phyloP scores from a whole-genome alignment of 2,888 invertebrate species.

The Eledona agricola region DNA sequence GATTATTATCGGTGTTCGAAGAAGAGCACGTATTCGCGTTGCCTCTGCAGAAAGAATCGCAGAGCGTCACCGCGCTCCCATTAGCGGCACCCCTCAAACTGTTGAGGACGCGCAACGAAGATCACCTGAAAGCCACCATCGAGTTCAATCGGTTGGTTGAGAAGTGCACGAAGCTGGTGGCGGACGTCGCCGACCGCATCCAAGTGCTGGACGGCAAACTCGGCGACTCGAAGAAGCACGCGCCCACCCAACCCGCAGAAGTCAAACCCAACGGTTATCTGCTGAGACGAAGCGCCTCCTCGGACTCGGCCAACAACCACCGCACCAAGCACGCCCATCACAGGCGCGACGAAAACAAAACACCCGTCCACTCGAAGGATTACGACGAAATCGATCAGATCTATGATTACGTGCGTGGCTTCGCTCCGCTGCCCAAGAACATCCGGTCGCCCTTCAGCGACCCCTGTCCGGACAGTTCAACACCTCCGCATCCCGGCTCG shows the following conservation, averaged over 20 bases:
- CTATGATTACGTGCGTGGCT: slow-evolving; percentile 93
- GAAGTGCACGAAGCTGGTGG: slow-evolving; percentile 76
- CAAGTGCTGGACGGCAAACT: slow-evolving; percentile 82
- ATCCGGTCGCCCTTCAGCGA: slow-evolving; percentile 72
- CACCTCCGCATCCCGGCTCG: slow-evolving; percentile 52
- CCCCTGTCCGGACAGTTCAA: slow-evolving; percentile 62
- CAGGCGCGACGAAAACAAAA: slow-evolving; percentile 69
- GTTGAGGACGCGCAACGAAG: slow-evolving; percentile 83
- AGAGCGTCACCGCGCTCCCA: slow-evolving; percentile 82
- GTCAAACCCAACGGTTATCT: slow-evolving; percentile 73
- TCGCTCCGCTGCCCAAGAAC: slow-evolving; percentile 88
- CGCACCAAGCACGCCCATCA: slow-evolving; percentile 64
- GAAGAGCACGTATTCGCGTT: slow-evolving; percentile 87
- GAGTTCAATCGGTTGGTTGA: slow-evolving; percentile 83
- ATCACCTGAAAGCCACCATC: slow-evolving; percentile 71
- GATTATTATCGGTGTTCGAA: slow-evolving; percentile 84
- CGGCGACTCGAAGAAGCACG: slow-evolving; percentile 67
- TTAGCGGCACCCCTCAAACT: slow-evolving; percentile 87
- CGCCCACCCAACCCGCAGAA: slow-evolving; percentile 61
- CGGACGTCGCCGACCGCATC: slow-evolving; percentile 81
- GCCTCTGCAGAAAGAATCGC: slow-evolving; percentile 82
- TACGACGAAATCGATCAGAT: slow-evolving; percentile 97
- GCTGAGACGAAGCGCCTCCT: slow-evolving; percentile 79
- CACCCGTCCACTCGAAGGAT: slow-evolving; percentile 73
- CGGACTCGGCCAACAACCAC: slow-evolving; percentile 72